phyloP scores from a whole-genome alignment of 2,797 vertebrate species.

The Lepidocolaptes lacrymiger region DNA sequence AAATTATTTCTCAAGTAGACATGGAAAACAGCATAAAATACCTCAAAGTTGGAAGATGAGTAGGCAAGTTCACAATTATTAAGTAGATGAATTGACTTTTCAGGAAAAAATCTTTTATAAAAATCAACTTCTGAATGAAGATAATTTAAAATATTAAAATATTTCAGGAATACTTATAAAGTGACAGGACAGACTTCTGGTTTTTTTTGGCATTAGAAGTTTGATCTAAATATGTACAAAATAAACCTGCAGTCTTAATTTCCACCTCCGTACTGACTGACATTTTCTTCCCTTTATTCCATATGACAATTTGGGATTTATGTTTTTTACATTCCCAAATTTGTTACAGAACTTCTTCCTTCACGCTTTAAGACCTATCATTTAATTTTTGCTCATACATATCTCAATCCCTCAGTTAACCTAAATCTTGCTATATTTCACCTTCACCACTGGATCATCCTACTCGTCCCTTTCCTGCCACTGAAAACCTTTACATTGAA shows the following conservation, averaged over 20 bases:
- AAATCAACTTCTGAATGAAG: neutral
- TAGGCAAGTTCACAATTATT: neutral
- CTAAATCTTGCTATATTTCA: neutral
- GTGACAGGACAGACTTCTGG: neutral
- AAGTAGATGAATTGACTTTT: neutral
- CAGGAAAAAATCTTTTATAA: neutral
- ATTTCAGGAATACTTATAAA: neutral
- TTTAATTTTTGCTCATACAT: neutral
- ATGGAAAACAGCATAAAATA: neutral
- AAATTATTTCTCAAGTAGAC: neutral
- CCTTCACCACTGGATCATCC: neutral
- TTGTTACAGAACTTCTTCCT: neutral
- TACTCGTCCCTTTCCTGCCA: neutral
- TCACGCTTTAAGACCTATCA: neutral
- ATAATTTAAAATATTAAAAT: neutral
- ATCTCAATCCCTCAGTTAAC: neutral
- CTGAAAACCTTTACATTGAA: neutral
- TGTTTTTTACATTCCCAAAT: neutral
- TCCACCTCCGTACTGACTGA: neutral
- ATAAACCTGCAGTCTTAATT: neutral
- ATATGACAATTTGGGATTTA: neutral
- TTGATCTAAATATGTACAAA: neutral
- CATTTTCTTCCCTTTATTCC: neutral
- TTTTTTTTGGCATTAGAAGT: neutral
- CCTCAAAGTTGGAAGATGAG: neutral